A percentile compares a stretch with the other conserved stretches of the same genome.
These are phyloP conservation scores for Diacarnus erythraeanus DNA, from an alignment of 37 sponge, comb jelly and placozoan species.

Conservation along the genomic window DNA sequence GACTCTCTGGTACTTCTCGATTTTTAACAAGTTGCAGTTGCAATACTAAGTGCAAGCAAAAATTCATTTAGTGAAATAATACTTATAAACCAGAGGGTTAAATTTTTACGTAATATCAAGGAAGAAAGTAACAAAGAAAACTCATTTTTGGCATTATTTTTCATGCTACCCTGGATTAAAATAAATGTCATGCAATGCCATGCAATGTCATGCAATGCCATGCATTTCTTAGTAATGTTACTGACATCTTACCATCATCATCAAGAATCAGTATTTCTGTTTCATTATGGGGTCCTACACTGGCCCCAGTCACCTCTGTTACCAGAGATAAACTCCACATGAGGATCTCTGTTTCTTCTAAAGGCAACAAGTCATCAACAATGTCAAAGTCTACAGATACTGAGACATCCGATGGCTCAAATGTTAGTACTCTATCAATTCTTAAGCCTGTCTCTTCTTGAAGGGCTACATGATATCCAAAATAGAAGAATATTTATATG, in stretches of 20 bases:
- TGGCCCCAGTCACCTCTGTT: background rate
- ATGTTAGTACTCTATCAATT: conserved; percentile 9
- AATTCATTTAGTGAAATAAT: too few relatives aligned
- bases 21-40: background rate
- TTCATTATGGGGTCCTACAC: background rate
- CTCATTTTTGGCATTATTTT: too few relatives aligned
- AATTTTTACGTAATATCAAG: too few relatives aligned
- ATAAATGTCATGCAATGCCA: too few relatives aligned
- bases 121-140: too few relatives aligned
- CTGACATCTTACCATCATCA: conserved; percentile 34
- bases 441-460: background rate
- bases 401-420: background rate
- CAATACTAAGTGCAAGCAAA: background rate
- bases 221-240: too few relatives aligned
- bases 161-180: too few relatives aligned
- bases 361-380: conserved; percentile 14
- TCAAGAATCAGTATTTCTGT: conserved; percentile 7
- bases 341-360: conserved; percentile 17
- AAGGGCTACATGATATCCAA: too few relatives aligned
- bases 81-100: too few relatives aligned
- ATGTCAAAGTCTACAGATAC: conserved; percentile 1
- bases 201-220: too few relatives aligned
- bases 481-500: too few relatives aligned
- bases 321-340: background rate
- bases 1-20: background rate